Percentiles rank a stretch among this genome's conserved stretches.
phyloP scores from a whole-genome alignment of 1,140 invertebrate genomes.

The Drosophila subpulchrella region DNA sequence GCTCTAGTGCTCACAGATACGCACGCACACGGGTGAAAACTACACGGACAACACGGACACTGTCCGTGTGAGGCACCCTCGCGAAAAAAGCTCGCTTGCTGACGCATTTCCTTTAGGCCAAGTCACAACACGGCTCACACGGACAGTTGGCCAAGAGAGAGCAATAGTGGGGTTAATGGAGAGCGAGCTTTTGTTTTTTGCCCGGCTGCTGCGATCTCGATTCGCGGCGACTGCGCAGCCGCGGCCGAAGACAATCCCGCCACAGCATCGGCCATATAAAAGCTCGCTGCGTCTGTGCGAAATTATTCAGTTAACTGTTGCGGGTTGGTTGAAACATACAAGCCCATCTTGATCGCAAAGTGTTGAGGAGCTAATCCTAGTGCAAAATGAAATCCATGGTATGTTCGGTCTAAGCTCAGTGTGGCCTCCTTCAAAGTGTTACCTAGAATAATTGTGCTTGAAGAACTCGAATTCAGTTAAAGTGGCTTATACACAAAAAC shows the following conservation, averaged over 20 bases:
- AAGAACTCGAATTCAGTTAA: slow-evolving; percentile 29
- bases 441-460: slow-evolving; percentile 9
- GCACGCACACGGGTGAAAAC: slow-evolving; percentile 39
- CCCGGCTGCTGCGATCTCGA: slow-evolving; percentile 53
- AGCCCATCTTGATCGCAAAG: slow-evolving; percentile 61
- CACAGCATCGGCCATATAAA: slow-evolving; percentile 82
- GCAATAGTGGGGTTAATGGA: slow-evolving; percentile 9
- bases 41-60: slow-evolving; percentile 66
- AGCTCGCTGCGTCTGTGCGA: slow-evolving; percentile 75
- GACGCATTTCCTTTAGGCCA: slow-evolving; percentile 59
- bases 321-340: slow-evolving; percentile 82
- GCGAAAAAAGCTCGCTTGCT: slow-evolving; percentile 51
- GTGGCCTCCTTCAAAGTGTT: slow-evolving; percentile 34
- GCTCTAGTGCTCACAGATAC: slow-evolving; percentile 40
- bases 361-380: slow-evolving; percentile 59
- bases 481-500: slow-evolving; percentile 11
- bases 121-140: slow-evolving; percentile 28
- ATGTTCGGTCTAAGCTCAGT: slow-evolving; percentile 68
- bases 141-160: slow-evolving; percentile 28
- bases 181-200: slow-evolving; percentile 55
- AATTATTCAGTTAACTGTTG: slow-evolving; percentile 84
- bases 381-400: slow-evolving; percentile 83
- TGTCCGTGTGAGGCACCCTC: slow-evolving; percentile 56
- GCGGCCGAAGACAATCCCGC: slow-evolving; percentile 44
- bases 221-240: slow-evolving; percentile 41